Evolutionary conservation across 2,888 invertebrate genomes (phyloP).

Genomic region (Crepidodera aurea): DNA sequence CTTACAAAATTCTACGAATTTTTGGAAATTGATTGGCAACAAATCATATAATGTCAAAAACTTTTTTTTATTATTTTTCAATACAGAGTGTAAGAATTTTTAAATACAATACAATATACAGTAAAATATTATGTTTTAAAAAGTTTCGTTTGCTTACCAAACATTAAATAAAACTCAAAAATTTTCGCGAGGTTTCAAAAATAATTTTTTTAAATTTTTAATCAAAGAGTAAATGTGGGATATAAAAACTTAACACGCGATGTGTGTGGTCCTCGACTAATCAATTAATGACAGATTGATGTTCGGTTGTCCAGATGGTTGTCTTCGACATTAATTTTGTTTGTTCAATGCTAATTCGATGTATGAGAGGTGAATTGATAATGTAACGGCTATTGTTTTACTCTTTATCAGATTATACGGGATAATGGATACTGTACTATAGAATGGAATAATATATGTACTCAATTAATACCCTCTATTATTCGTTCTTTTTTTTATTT

Average conservation of each 20-base stretch:
- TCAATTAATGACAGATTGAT: slow-evolving; percentile 49
- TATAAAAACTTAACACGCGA: not conserved
- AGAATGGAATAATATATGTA: slow-evolving; percentile 11
- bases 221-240: no score
- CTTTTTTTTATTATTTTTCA: no score
- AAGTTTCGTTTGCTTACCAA: no score
- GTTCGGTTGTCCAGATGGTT: slow-evolving; percentile 41
- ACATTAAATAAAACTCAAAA: no score
- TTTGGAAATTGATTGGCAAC: no score
- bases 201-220: no score
- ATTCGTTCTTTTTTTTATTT: not conserved
- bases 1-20: no score
- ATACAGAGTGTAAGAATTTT: no score
- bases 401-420: slow-evolving; percentile 24
- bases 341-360: slow-evolving; percentile 34
- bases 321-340: slow-evolving; percentile 38
- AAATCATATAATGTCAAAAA: no score
- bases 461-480: slow-evolving; percentile 5
- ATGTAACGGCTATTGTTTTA: slow-evolving; percentile 28
- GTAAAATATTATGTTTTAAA: no score
- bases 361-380: slow-evolving; percentile 28
- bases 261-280: slow-evolving; percentile 46
- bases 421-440: slow-evolving; percentile 3
- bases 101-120: no score
- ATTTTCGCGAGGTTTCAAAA: no score